Evolutionary conservation across 2,888 invertebrate genomes (phyloP).

Genomic region (Drosophila macrospina): DNA sequence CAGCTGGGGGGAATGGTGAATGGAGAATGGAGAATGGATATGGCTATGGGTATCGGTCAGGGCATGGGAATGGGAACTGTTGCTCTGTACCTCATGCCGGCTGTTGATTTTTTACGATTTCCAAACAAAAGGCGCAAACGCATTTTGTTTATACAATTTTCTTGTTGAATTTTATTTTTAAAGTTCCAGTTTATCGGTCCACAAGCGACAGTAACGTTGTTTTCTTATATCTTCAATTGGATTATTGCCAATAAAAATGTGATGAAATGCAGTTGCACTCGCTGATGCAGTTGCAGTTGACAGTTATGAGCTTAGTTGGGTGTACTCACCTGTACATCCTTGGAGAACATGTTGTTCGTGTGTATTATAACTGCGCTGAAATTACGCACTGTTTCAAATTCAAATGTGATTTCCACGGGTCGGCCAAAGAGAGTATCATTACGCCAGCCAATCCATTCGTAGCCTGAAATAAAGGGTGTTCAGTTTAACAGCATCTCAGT

Average conservation of each 20-base stretch:
- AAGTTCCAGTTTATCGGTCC: constrained; percentile 51
- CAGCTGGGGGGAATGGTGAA: constrained; percentile 12
- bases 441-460: constrained; percentile 94
- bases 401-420: constrained; percentile 91
- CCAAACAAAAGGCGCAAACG: constrained; percentile 59
- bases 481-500: neutral
- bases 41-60: neutral
- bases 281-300: constrained; percentile 30
- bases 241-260: constrained; percentile 45
- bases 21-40: constrained; percentile 1
- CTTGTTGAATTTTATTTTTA: constrained; percentile 47
- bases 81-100: constrained; percentile 22
- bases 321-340: constrained; percentile 89
- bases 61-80: neutral
- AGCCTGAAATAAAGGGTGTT: constrained; percentile 86
- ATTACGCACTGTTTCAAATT: constrained; percentile 91
- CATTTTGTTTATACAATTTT: constrained; percentile 60
- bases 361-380: constrained; percentile 91
- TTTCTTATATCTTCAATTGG: constrained; percentile 24
- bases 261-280: constrained; percentile 53
- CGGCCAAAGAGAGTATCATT: constrained; percentile 88
- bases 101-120: constrained; percentile 67
- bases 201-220: constrained; percentile 39
- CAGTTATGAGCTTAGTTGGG: constrained; percentile 8
- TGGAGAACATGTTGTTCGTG: constrained; percentile 91